Base-by-base conservation (phyloP, 2,888 invertebrate genomes). In the Zaprionus obscuricornis region DNA sequence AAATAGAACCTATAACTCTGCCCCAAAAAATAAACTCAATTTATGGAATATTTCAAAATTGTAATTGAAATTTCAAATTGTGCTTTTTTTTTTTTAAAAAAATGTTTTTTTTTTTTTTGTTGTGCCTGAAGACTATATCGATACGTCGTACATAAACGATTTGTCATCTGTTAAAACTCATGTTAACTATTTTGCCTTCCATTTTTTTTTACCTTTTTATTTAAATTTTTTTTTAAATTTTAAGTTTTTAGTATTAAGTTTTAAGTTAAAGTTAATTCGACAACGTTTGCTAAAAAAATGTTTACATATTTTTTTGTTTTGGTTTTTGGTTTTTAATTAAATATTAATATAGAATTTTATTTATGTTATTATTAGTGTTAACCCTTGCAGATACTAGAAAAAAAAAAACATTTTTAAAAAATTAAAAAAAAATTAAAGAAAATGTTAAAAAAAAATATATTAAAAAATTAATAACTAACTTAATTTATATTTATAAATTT, bases 201-300 rank as follows among this genome's bases (percentile, higher is more conserved):
- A 16, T 11, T 16, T 10, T 20, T 46, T 7, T n/a, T 18, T 31
- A 11, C 10, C 13, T 22, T 17, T 14, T 22, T 22, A 31, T 13
- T 17, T 18, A 42, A 27, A 11, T 11, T 29, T 26, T 2, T 27
- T 40, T n/a, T n/a, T n/a, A n/a, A n/a, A n/a, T n/a, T n/a, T n/a
- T n/a, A n/a, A n/a, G n/a, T n/a, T n/a, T n/a, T n/a, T n/a, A n/a
- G n/a, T n/a, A n/a, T n/a, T 37, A 34, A 33, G 47, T 62, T 26
- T 22, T 33, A 18, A 7, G 39, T 50, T 55, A 24, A 45, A 50
- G 14, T 63, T 68, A 70, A 74, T 62, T 63, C 69, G 77, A 77
- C 74, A 81, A 81, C 62, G 34, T 58, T 74, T 63, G 59, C 67
- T 85, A 78, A 83, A 69, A 78, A 57, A 40, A 17, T 37, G 11